Conservation (phyloP, 2,888 invertebrate species). For the Hydroisotoma schaefferi region DNA sequence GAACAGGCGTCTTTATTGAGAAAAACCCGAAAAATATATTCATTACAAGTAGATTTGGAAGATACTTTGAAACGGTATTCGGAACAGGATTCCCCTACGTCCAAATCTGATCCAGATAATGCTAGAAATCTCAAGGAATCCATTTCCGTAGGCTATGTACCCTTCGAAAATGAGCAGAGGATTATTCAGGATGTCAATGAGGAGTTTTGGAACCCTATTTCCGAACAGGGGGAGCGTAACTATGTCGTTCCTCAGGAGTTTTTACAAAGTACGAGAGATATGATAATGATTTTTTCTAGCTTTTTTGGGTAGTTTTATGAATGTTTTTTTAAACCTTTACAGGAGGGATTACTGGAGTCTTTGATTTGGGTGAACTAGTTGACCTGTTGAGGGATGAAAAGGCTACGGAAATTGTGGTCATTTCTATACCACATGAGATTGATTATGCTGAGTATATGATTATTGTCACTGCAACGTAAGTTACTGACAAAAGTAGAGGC, state of each 20-base stretch:
- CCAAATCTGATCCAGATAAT: not conserved
- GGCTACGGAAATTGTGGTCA: slow-evolving; percentile 75
- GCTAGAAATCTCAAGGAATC: slow-evolving; percentile 19
- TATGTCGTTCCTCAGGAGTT: slow-evolving; percentile 6
- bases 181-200: slow-evolving; percentile 45
- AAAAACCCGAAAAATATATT: not conserved
- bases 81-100: not conserved
- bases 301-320: not conserved
- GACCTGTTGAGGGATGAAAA: slow-evolving; percentile 72
- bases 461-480: slow-evolving; percentile 70
- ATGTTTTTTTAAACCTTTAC: not conserved
- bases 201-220: slow-evolving; percentile 38
- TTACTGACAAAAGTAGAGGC: not conserved
- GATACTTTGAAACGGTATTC: not conserved
- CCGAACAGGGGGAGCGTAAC: slow-evolving; percentile 6
- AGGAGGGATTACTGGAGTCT: slow-evolving; percentile 82
- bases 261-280: slow-evolving; percentile 1
- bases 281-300: no score
- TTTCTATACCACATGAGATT: slow-evolving; percentile 66
- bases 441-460: slow-evolving; percentile 83
- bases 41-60: not conserved
- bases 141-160: slow-evolving; percentile 26
- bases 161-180: slow-evolving; percentile 37
- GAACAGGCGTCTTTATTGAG: no score
- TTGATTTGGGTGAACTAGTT: slow-evolving; percentile 81